These are phyloP conservation scores for Rutpela maculata DNA, from an alignment of 2,888 invertebrate species.

Conservation along the genomic window DNA sequence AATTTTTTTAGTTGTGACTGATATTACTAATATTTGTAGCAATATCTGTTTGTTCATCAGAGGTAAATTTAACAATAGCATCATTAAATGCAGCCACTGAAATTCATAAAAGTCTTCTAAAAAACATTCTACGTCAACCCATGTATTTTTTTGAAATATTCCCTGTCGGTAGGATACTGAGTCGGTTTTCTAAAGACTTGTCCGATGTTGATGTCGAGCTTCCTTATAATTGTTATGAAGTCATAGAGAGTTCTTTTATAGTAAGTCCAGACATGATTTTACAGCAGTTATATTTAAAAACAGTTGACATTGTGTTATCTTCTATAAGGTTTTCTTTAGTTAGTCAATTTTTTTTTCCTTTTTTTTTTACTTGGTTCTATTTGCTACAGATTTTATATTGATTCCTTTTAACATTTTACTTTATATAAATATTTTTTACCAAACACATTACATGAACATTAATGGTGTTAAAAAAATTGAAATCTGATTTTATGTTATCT, in stretches of 20 bases:
- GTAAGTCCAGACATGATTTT: constrained; percentile 65
- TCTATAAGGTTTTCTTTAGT: constrained; percentile 17
- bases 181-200: constrained; percentile 82
- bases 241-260: constrained; percentile 72
- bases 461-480: not conserved
- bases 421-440: not conserved
- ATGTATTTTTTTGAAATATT: constrained; percentile 84
- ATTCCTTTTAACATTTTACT: too few relatives aligned
- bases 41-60: constrained; percentile 75
- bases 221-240: constrained; percentile 74
- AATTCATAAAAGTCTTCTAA: constrained; percentile 78
- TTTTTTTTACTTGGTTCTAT: constrained; percentile 15
- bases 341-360: not conserved
- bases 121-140: constrained; percentile 78
- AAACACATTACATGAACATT: not conserved
- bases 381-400: not conserved
- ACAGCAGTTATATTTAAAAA: constrained; percentile 42
- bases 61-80: constrained; percentile 77
- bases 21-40: constrained; percentile 69
- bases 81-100: constrained; percentile 78
- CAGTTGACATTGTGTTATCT: constrained; percentile 7
- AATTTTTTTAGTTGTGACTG: constrained; percentile 31
- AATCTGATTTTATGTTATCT: too few relatives aligned
- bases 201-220: constrained; percentile 80
- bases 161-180: constrained; percentile 81